Percentiles rank a stretch among this genome's conserved stretches.
Conservation (phyloP, 2,888 invertebrate genomes). For the Luperina testacea region DNA sequence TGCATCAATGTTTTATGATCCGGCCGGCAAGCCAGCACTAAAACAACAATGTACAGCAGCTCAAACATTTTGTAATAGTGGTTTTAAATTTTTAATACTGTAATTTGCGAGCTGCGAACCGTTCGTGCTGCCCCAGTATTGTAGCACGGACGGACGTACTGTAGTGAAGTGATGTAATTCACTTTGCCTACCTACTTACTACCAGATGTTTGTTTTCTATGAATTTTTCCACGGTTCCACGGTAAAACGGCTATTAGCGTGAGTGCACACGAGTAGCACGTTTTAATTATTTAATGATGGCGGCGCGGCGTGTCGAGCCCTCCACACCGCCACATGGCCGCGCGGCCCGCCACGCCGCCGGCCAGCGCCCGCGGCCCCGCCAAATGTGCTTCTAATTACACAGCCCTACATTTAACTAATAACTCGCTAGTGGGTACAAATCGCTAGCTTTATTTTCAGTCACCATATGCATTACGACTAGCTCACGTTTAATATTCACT, state of each 20-base stretch:
- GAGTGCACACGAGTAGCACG: constrained; percentile 71
- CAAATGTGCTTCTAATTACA: constrained; percentile 85
- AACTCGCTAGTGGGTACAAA: constrained; percentile 79
- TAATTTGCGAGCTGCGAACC: constrained; percentile 78
- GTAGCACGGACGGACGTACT: constrained; percentile 63
- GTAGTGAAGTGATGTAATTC: constrained; percentile 71
- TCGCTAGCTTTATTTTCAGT: constrained; percentile 79
- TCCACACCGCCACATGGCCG: constrained; percentile 69
- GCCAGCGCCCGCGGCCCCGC: constrained; percentile 68
- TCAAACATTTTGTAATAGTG: constrained; percentile 77
- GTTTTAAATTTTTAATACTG: constrained; percentile 83
- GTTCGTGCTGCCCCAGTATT: constrained; percentile 65
- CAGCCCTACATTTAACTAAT: constrained; percentile 82
- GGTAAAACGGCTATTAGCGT: constrained; percentile 72
- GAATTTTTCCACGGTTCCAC: constrained; percentile 63
- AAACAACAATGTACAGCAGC: constrained; percentile 79
- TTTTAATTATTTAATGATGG: constrained; percentile 81
- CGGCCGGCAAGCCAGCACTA: constrained; percentile 70
- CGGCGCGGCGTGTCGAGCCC: constrained; percentile 53
- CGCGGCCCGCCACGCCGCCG: constrained; percentile 58
- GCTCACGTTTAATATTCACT: constrained; percentile 33
- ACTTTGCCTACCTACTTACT: constrained; percentile 55
- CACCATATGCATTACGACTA: constrained; percentile 62
- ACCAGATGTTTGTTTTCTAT: constrained; percentile 72
- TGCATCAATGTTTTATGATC: constrained; percentile 79